A percentile compares a stretch with the other conserved stretches of the same genome.
These are phyloP conservation scores for Thalpophila matura DNA, from an alignment of 2,888 invertebrate genomes.

Conservation along the genomic window DNA sequence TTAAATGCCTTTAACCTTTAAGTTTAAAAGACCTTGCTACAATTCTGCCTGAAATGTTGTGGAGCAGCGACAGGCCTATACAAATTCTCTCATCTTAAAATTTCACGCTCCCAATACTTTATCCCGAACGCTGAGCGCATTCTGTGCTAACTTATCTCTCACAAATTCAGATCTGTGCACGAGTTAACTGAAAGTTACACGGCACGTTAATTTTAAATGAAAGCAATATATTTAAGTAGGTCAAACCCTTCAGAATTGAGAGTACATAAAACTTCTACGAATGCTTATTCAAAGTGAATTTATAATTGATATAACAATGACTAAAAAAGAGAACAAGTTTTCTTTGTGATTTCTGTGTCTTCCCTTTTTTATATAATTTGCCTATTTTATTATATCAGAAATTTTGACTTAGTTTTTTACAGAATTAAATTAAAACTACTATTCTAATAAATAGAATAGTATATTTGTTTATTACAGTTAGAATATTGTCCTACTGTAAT, in stretches of 20 bases:
- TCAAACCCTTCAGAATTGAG: constrained; percentile 47
- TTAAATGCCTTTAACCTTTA: too few relatives aligned
- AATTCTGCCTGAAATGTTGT: background rate
- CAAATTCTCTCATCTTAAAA: constrained; percentile 15
- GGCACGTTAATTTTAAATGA: constrained; percentile 67
- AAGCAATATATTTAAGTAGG: constrained; percentile 65
- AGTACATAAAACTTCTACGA: constrained; percentile 61
- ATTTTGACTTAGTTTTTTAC: constrained; percentile 13
- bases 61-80: background rate
- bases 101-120: constrained; percentile 11
- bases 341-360: constrained; percentile 9
- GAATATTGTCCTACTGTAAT: too few relatives aligned
- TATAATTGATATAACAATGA: constrained; percentile 60
- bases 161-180: constrained; percentile 50
- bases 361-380: too few relatives aligned
- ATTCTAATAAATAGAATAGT: too few relatives aligned
- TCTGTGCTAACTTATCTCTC: constrained; percentile 43
- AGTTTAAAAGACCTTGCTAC: background rate
- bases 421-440: background rate
- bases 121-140: constrained; percentile 21
- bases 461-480: too few relatives aligned
- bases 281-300: constrained; percentile 58
- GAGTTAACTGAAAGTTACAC: constrained; percentile 53
- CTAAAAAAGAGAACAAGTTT: constrained; percentile 3
- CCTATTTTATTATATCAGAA: background rate